Evolutionary conservation across 2,113 vertebrate species (phyloP), one percentile per base, ranked within the genome.

Genomic region (Sapayoa aenigma): DNA sequence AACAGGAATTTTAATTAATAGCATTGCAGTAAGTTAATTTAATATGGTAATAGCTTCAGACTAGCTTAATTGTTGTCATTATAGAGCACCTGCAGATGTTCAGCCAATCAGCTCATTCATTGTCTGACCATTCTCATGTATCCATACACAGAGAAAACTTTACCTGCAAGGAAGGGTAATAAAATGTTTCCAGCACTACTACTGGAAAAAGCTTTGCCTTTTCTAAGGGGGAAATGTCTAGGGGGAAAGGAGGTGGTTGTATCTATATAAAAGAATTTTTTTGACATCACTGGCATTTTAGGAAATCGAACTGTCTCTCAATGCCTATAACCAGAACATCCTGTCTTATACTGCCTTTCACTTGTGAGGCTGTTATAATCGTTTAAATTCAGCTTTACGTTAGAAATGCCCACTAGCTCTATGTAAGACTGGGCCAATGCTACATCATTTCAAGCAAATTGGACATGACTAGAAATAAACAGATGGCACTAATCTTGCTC

Each of bases 51-150:
- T 90, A 93, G 94, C 92, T 97, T 93, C 81, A 91, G 87, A 97
- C 97, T 89, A 95, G 93, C 55, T 94, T 96, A 97, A 96, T 91
- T 96, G 92, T 95, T 97, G 91, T 87, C 85, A 95, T 97, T 95
- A 93, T 15, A 94, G 93, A 96, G 92, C 78, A 95, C 77, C 69
- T 97, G 80, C 88, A 95, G 78, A 91, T 97, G 82, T 93, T 95
- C 74, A 90, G 55, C 84, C 93, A 88, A n/a, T 84, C 93, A 66
- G 31, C 31, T 53, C 46, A 84, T 81, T 90, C 62, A 89, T 96
- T 96, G 96, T 87, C 65, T 91, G 84, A 74, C 94, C 74, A 73
- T 55, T 83, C 71, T 94, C 72, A 72, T 46, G 28, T 77, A 77
- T 56, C 68, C 76, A 63, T 79, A 90, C 12, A 30, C 7, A 41